Evolutionary conservation across 2,888 invertebrate genomes (phyloP).

Genomic region (Luffia ferchaultella): DNA sequence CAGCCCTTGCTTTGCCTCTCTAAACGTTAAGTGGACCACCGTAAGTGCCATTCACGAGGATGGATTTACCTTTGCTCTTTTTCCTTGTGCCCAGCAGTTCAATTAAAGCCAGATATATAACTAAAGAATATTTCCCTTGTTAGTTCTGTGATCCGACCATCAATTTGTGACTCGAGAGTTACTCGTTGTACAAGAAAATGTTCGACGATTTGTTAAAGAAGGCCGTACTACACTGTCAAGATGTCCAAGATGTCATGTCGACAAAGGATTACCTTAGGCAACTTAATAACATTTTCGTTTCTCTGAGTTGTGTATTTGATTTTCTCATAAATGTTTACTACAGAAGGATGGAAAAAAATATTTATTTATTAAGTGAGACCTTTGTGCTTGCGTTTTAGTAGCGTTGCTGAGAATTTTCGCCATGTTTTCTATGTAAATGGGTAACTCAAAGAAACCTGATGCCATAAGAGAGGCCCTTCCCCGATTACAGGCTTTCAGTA

Average conservation of each 20-base stretch:
- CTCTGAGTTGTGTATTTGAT: too few species aligned
- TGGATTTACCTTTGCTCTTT: constrained; percentile 63
- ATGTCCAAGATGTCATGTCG: background rate
- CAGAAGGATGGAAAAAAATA: background rate
- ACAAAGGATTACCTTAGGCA: background rate
- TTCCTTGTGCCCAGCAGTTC: constrained; percentile 13
- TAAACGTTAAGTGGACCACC: constrained; percentile 52
- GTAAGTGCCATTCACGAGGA: constrained; percentile 58
- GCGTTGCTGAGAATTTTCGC: background rate
- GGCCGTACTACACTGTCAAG: background rate
- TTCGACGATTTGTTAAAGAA: background rate
- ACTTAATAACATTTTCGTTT: too few species aligned
- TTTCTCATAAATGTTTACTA: too few species aligned
- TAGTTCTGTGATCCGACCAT: background rate
- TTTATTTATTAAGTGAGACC: background rate
- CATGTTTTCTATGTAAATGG: background rate
- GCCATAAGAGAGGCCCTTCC: background rate
- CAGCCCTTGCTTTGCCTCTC: constrained; percentile 20
- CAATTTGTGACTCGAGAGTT: background rate
- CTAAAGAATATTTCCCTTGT: background rate
- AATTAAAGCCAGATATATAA: background rate
- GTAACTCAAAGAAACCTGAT: background rate
- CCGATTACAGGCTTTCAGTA: background rate
- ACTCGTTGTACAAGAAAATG: background rate
- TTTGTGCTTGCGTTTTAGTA: background rate